phyloP scores from a whole-genome alignment of 2,888 invertebrate species.

The Ptychoptera contaminata region DNA sequence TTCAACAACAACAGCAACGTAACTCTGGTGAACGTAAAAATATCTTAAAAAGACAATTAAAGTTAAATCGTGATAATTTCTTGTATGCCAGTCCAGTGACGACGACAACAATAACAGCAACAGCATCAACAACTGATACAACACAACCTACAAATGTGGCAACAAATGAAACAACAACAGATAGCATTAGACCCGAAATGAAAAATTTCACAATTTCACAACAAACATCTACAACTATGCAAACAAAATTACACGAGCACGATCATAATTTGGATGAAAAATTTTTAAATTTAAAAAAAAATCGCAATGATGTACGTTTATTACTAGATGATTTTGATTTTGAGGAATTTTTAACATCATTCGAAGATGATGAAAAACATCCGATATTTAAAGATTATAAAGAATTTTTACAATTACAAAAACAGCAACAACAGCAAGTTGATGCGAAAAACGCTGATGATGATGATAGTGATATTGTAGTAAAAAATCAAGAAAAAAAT shows the following conservation, averaged over 20 bases:
- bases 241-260: background rate
- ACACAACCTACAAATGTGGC: too few species aligned
- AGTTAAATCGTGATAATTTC: constrained; percentile 29
- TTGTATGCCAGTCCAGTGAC: constrained; percentile 27
- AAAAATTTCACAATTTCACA: background rate
- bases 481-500: background rate
- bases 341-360: constrained; percentile 51
- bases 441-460: background rate
- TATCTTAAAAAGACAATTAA: constrained; percentile 26
- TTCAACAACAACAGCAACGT: constrained; percentile 12
- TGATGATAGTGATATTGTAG: background rate
- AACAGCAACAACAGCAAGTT: background rate
- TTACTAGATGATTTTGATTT: constrained; percentile 44
- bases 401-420: constrained; percentile 18
- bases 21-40: constrained; percentile 17
- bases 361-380: constrained; percentile 42
- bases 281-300: background rate
- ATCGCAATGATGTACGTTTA: constrained; percentile 1
- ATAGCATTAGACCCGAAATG: background rate
- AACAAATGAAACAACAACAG: too few species aligned
- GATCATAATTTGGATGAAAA: constrained; percentile 10
- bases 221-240: background rate
- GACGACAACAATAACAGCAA: constrained; percentile 20
- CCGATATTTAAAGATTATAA: constrained; percentile 33
- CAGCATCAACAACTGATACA: background rate